Percentiles rank a stretch among this genome's conserved stretches.
Evolutionary conservation across 2,888 invertebrate species (phyloP).

Genomic region (Ferrisia virgata): DNA sequence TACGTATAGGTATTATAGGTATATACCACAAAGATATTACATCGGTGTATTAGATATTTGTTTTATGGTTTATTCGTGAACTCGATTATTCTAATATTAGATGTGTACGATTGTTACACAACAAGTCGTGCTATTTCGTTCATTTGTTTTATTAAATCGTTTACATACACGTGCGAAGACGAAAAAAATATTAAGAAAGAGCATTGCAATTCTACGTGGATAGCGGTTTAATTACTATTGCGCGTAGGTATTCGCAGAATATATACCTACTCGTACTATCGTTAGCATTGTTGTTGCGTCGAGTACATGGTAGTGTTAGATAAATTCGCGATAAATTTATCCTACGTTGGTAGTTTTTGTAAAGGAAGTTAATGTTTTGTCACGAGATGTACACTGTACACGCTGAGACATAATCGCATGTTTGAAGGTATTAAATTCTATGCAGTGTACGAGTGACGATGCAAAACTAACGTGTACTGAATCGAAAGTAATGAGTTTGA

Average conservation of each 20-base stretch:
- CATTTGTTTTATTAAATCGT: not conserved
- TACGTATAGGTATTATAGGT: no score
- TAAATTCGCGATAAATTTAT: not conserved
- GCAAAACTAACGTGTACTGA: not conserved
- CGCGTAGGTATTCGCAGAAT: conserved; percentile 14
- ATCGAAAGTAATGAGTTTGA: not conserved
- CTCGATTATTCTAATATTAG: not conserved
- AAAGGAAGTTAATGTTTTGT: not conserved
- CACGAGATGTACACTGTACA: not conserved
- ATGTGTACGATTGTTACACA: not conserved
- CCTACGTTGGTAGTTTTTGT: not conserved
- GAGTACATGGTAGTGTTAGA: not conserved
- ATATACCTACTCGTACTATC: no score
- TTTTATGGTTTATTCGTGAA: not conserved
- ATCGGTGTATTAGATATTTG: not conserved
- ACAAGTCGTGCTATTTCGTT: not conserved
- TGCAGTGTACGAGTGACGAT: not conserved
- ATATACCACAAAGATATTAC: not conserved
- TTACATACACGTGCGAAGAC: not conserved
- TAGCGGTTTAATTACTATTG: not conserved
- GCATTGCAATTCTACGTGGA: not conserved
- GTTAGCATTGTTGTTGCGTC: not conserved
- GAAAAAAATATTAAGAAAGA: not conserved
- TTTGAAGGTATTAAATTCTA: not conserved
- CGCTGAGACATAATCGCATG: not conserved